Conservation (phyloP, 2,888 invertebrate genomes). For the Acanthosepion esculentum region DNA sequence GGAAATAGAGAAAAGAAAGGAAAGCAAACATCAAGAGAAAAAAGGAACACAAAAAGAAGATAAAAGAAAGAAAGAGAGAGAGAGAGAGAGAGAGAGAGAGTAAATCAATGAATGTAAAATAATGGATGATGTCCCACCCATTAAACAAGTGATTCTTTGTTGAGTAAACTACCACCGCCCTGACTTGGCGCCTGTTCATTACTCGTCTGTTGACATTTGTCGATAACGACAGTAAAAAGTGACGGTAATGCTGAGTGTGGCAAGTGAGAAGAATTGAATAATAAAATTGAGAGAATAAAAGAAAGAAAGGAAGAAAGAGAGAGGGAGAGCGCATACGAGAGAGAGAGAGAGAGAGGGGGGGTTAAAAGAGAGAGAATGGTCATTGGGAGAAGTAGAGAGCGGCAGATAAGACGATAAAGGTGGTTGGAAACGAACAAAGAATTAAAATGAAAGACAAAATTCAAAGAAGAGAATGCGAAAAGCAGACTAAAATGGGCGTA, state of each 20-base stretch:
- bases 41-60: neutral
- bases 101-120: neutral
- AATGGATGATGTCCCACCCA: neutral
- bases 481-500: neutral
- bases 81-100: neutral
- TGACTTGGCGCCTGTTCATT: neutral
- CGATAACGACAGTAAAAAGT: neutral
- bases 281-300: neutral
- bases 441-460: no score
- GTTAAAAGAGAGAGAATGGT: no score
- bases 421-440: no score
- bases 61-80: neutral
- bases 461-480: no score
- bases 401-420: no score
- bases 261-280: neutral
- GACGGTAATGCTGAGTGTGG: neutral
- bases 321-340: neutral
- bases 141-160: slow-evolving; percentile 33
- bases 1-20: neutral
- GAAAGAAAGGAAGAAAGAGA: neutral
- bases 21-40: neutral
- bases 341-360: neutral
- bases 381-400: no score
- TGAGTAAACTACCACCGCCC: slow-evolving; percentile 11
- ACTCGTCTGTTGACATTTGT: neutral